Conservation (phyloP, 2,888 invertebrate genomes). For the Drosophila mimica region DNA sequence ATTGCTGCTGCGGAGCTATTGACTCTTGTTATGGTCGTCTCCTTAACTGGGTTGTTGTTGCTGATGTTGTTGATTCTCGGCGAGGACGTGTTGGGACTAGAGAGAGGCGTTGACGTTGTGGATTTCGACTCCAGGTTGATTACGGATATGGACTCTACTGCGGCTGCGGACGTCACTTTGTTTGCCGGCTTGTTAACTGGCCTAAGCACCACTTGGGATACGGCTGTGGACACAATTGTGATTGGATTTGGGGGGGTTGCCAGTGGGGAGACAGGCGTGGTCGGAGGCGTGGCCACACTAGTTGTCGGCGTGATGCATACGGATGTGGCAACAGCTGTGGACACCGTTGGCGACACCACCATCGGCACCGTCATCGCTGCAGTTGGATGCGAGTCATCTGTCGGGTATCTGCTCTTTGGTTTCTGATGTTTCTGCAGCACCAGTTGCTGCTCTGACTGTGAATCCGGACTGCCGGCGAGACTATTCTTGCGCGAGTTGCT, state of each 20-base stretch:
- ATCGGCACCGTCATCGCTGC: no score
- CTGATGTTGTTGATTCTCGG: not conserved
- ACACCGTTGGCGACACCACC: no score
- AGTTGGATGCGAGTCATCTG: constrained; percentile 3
- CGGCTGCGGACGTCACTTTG: not conserved
- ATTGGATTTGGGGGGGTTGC: not conserved
- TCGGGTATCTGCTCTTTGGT: constrained; percentile 42
- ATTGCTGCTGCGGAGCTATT: not conserved
- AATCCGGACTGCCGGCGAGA: constrained; percentile 67
- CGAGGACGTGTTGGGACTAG: not conserved
- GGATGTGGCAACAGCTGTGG: not conserved
- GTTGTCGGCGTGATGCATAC: not conserved
- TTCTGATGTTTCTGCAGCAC: not conserved
- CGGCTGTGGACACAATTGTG: not conserved
- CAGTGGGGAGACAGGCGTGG: not conserved
- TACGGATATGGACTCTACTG: not conserved
- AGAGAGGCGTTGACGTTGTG: not conserved
- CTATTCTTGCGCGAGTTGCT: constrained; percentile 83
- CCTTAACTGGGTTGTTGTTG: not conserved
- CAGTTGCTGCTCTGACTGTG: constrained; percentile 20
- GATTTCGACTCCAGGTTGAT: not conserved
- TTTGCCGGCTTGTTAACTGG: not conserved
- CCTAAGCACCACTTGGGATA: not conserved
- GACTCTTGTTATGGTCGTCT: not conserved
- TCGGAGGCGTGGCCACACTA: not conserved